Evolutionary conservation across 2,888 invertebrate genomes (phyloP).

Genomic region (Platycnemis pennipes): DNA sequence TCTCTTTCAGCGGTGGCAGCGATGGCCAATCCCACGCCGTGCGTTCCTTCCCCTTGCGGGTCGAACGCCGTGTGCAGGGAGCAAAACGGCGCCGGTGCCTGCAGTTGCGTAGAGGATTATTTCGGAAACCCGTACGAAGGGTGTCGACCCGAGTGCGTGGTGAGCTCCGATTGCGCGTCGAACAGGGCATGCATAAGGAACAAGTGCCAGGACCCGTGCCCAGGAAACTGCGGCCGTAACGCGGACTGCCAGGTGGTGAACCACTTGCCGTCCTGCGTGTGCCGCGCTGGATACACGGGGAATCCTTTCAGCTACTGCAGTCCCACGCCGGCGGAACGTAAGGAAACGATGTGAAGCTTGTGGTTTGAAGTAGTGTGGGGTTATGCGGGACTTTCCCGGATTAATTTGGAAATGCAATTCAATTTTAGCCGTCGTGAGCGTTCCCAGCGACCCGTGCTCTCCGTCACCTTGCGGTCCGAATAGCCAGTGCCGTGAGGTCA

Average conservation of each 20-base stretch:
- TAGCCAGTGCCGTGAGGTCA: constrained; percentile 85
- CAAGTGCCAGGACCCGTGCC: constrained; percentile 88
- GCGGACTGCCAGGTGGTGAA: constrained; percentile 87
- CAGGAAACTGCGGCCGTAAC: constrained; percentile 87
- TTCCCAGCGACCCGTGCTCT: constrained; percentile 81
- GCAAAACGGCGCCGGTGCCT: constrained; percentile 86
- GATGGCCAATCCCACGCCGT: constrained; percentile 80
- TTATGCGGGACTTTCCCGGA: not conserved
- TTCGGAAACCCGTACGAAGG: constrained; percentile 84
- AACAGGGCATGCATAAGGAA: constrained; percentile 85
- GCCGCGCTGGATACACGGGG: constrained; percentile 76
- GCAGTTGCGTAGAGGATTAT: constrained; percentile 85
- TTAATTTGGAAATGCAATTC: constrained; percentile 41
- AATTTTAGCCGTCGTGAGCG: constrained; percentile 74
- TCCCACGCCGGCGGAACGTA: constrained; percentile 77
- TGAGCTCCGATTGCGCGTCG: constrained; percentile 86
- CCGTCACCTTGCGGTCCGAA: constrained; percentile 87
- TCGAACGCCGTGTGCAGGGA: constrained; percentile 90
- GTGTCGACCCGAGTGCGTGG: constrained; percentile 87
- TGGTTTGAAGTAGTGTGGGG: not conserved
- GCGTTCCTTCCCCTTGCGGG: constrained; percentile 90
- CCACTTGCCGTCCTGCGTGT: constrained; percentile 87
- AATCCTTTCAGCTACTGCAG: constrained; percentile 79
- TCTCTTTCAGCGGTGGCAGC: constrained; percentile 75
- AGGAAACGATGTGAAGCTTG: constrained; percentile 73